Base-by-base conservation (phyloP, 2,113 vertebrate genomes). In the Peromyscus maniculatus region DNA sequence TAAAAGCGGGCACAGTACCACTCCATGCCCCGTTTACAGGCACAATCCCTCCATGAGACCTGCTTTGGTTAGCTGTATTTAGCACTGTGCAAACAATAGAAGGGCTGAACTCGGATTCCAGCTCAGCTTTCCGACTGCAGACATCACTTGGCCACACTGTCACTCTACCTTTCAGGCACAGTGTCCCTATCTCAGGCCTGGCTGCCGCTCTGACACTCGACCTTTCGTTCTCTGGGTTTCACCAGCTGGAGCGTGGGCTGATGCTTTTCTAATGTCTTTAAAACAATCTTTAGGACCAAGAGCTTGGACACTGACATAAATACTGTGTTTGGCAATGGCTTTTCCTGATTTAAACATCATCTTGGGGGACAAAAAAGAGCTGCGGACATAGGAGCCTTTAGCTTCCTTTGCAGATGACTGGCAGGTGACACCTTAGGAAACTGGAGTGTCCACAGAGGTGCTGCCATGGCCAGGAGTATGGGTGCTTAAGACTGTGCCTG, bases 281-380 rank as follows among this genome's bases (percentile, higher is more conserved):
- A 94, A 95, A 82, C 31, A 91, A 31, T 95, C 91, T 79, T 95
- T 91, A 87, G 67, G 19, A 55, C 49, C 17, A 95, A 96, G 43
- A 36, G 12, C 67, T 96, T 91, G 39, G 59, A 93, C 94, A 90
- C 31, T 90, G 87, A 71, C 91, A 36, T 96, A 97, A 97, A 94
- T 95, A 3, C 66, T 74, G 0, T 82, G 39, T 93, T 91, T 90
- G 83, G 31, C 95, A 97, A 91, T 79, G 69, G 13, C 84, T 91
- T 96, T 78, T 92, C 64, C 43, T 28, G 49, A 67, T 79, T n/a
- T 69, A 89, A 93, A 79, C 74, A 91, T 77, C 75, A 7, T 95
- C 87, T 93, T 66, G 79, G 83, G 55, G 21, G 22, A 59, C 28
- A 67, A 90, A 46, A 77, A 87, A 80, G 62, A 86, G 8, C 66